A percentile compares a stretch with the other conserved stretches of the same genome.
phyloP scores from a whole-genome alignment of 2,888 invertebrate genomes.

The Falcaria lacertinaria region DNA sequence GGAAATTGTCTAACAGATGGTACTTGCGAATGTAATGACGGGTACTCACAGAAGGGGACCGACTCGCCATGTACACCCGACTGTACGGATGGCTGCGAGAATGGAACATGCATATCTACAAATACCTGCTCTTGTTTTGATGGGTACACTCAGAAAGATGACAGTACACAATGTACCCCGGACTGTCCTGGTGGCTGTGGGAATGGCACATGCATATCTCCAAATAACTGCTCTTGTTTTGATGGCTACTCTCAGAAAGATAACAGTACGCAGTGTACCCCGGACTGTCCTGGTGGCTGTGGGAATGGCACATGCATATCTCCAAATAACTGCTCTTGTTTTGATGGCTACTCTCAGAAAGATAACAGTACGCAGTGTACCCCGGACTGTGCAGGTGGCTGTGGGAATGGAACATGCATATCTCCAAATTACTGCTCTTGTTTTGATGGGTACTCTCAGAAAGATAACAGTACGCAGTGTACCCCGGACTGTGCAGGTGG shows the following conservation, averaged over 20 bases:
- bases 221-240: slow-evolving; percentile 17
- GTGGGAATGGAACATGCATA: too few relatives aligned
- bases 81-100: slow-evolving; percentile 5
- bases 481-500: slow-evolving; percentile 33
- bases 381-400: too few relatives aligned
- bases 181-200: slow-evolving; percentile 4
- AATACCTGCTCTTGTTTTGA: slow-evolving; percentile 16
- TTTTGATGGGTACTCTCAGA: too few relatives aligned
- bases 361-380: too few relatives aligned
- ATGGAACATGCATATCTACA: slow-evolving; percentile 20
- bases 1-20: slow-evolving; percentile 33
- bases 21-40: slow-evolving; percentile 18
- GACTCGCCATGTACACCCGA: slow-evolving; percentile 2
- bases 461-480: slow-evolving; percentile 11
- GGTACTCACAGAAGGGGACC: slow-evolving; percentile 14
- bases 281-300: slow-evolving; percentile 10
- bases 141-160: slow-evolving; percentile 14
- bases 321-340: slow-evolving; percentile 25
- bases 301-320: slow-evolving; percentile 31
- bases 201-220: slow-evolving; percentile 19
- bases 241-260: slow-evolving; percentile 9
- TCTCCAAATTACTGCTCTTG: too few relatives aligned
- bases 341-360: slow-evolving; percentile 19
- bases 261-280: slow-evolving; percentile 14
- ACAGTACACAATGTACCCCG: slow-evolving; percentile 1